Evolutionary conservation across 2,888 invertebrate genomes (phyloP), one percentile per base, ranked within the genome.

Genomic region (Hemicrepidius hirtus): DNA sequence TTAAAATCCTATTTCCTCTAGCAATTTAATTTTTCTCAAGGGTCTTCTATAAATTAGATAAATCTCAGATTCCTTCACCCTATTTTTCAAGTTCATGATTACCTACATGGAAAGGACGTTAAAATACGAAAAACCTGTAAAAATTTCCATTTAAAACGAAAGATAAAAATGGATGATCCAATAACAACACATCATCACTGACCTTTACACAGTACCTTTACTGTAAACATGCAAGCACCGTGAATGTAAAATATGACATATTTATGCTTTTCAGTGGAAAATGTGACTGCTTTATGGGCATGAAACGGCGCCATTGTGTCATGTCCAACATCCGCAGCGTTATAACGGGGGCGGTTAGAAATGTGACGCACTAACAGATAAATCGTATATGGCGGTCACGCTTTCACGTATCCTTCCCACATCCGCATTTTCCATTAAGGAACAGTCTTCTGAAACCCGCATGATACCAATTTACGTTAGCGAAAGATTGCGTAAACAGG

Each of bases 201-300:
- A 24, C 24, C 20, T 18, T 49, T 53, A 13, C 32, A 32, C 32
- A 32, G 7, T 24, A 5, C 24, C 24, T 24, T 24, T 24, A 5
- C 32, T 32, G 53, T 13, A 53, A 53, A 32, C 53, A 32, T 13
- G 1, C 32, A 53, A 6, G 53, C 28, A 28, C 32, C 21, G 28
- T 53, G 53, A 53, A 53, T 53, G 32, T 32, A 53, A 53, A 53
- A 53, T 21, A 24, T 49, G 53, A 13, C 24, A 53, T 53, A 53
- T 53, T 28, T 53, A 21, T 28, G 28, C 18, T 44, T 28, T 28
- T 13, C 28, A 28, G 24, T n/a, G 28, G 28, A 24, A 53, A 32
- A 53, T 53, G 21, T 53, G 28, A 13, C 53, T 28, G 7, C 24
- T 53, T 53, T 53, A 53, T 53, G 53, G 13, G 6, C 28, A 7